Evolutionary conservation across 1,140 invertebrate species (phyloP), one percentile per base, ranked within the genome.

Genomic region (Hylaeus volcanicus): DNA sequence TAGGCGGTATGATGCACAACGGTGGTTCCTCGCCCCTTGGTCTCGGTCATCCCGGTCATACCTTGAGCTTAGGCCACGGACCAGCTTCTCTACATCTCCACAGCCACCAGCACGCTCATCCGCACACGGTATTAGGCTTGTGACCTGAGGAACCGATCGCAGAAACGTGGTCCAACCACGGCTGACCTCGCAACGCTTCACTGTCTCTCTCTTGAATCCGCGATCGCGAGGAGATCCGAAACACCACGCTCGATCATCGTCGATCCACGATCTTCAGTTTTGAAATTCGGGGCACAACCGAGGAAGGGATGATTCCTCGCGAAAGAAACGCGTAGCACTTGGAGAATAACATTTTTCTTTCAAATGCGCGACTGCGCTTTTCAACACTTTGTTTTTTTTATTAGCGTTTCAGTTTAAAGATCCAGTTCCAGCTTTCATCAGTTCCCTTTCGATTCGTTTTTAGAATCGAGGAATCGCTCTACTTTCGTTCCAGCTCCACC

Each of bases 1-100:
- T 91, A n/a, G 83, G 88, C 5, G 86, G 86, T 43, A 39, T 91
- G 14, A 86, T 90, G 82, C 88, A 89, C 65, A 83, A 84, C 55
- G 84, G 68, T 15, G 58, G 66, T 12, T 83, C 86, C 6, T 79
- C 77, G 39, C 86, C 86, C 64, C 79, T 76, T 74, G 43, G 5
- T 60, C 75, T 68, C 60, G 48, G 65, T 0, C 77, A 64, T n/a
- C 43, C 71, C 12, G 43, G 66, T 37, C 84, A 84, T 9, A 9
- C 43, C 11, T 55, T 84, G n/a, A 56, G 56, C 75, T 63, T 81
- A 12, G 66, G 71, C 63, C 83, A 85, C 43, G 68, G 72, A 12
- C 53, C 80, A 2, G 5, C 79, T 9, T 51, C 84, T 6, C 64
- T 86, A 58, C 70, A 79, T 37, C 53, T 73, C n/a, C 89, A 88